Evolutionary conservation across 1,140 invertebrate species (phyloP).

Genomic region (Heterodera schachtii): DNA sequence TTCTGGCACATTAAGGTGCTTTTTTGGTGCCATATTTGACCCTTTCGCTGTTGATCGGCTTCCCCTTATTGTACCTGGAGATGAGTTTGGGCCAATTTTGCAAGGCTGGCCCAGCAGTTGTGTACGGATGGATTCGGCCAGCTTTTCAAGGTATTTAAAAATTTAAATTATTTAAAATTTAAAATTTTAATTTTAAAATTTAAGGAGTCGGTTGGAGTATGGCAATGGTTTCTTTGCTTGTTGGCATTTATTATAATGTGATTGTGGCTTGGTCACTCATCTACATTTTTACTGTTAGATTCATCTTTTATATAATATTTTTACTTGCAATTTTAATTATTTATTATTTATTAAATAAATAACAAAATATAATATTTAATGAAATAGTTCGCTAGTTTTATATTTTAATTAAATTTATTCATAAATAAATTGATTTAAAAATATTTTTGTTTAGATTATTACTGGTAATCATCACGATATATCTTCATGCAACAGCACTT

Average conservation of each 20-base stretch:
- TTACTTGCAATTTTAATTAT: not conserved
- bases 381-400: too few relatives aligned
- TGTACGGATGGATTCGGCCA: constrained; percentile 44
- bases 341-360: too few relatives aligned
- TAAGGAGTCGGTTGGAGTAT: constrained; percentile 48
- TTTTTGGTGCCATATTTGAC: constrained; percentile 47
- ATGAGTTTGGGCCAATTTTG: constrained; percentile 43
- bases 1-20: constrained; percentile 32
- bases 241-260: constrained; percentile 56
- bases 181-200: not conserved
- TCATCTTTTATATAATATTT: not conserved
- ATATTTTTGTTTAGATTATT: constrained; percentile 44
- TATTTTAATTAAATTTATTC: too few relatives aligned
- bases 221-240: constrained; percentile 44
- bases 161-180: not conserved
- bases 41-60: constrained; percentile 46
- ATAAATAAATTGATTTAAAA: too few relatives aligned
- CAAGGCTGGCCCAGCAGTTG: constrained; percentile 41
- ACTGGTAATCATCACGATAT: constrained; percentile 36
- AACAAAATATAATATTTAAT: too few relatives aligned
- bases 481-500: constrained; percentile 43
- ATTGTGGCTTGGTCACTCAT: constrained; percentile 44
- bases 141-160: constrained; percentile 36
- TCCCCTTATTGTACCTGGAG: constrained; percentile 45
- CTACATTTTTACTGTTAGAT: constrained; percentile 36